Evolutionary conservation across 1,140 invertebrate genomes (phyloP).

Genomic region (Drosophila takahashii): DNA sequence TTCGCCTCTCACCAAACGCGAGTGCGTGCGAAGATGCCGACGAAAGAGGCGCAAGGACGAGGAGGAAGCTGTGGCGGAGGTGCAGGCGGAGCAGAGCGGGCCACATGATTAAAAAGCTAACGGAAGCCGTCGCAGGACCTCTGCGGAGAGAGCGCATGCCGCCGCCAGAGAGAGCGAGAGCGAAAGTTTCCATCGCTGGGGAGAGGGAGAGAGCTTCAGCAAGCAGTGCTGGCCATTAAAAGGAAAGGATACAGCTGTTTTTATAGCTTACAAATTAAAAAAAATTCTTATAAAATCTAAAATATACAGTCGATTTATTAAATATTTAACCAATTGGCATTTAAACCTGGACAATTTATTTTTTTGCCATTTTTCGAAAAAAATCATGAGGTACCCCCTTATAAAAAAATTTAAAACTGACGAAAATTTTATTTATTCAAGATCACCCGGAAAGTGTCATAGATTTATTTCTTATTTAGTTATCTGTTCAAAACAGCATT

Average conservation of each 20-base stretch:
- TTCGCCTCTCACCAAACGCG: conserved; percentile 17
- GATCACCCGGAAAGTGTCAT: no score
- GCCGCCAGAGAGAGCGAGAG: background rate
- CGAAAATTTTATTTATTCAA: no score
- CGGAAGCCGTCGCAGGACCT: conserved; percentile 14
- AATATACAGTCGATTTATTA: background rate
- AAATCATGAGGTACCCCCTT: no score
- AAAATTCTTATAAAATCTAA: no score
- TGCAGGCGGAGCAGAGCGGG: conserved; percentile 15
- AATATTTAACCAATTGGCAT: no score
- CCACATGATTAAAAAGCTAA: conserved; percentile 49
- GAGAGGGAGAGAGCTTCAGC: background rate
- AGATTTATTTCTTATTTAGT: no score
- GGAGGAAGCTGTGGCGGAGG: conserved; percentile 19
- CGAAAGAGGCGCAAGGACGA: background rate
- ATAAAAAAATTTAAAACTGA: no score
- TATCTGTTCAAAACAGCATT: no score
- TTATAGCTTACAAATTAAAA: background rate
- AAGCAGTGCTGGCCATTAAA: conserved; percentile 4
- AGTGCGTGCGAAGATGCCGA: conserved; percentile 17
- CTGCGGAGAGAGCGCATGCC: conserved; percentile 34
- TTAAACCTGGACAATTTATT: no score
- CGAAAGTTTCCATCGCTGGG: background rate
- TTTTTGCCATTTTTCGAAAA: no score
- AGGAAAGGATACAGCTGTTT: background rate